phyloP scores from a whole-genome alignment of 2,797 vertebrate genomes.

The Poecilia picta region DNA sequence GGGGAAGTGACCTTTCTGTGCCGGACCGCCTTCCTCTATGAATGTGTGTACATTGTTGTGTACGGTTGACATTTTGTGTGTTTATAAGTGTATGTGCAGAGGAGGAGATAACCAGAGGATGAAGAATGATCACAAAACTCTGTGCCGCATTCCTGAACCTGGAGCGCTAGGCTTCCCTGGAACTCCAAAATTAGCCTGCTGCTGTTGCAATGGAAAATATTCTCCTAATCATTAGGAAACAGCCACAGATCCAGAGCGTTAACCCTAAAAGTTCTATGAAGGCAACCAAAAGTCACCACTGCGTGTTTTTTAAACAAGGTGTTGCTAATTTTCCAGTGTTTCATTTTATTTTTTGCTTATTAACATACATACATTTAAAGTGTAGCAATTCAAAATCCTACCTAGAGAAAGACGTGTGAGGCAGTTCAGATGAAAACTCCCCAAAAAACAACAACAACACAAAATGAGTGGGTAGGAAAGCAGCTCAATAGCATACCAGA shows the following conservation, averaged over 20 bases:
- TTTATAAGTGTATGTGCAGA: constrained; percentile 25
- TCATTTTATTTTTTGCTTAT: background rate
- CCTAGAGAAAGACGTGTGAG: background rate
- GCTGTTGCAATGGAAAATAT: constrained; percentile 72
- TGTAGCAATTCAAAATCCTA: background rate
- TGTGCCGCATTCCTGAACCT: constrained; percentile 73
- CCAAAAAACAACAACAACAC: background rate
- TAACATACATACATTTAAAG: background rate
- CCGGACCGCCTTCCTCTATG: constrained; percentile 34
- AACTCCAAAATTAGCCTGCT: constrained; percentile 79
- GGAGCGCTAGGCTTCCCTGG: constrained; percentile 53
- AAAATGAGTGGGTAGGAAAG: constrained; percentile 55
- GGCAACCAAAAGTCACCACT: constrained; percentile 46
- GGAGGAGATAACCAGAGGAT: constrained; percentile 53
- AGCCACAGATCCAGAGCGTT: constrained; percentile 47
- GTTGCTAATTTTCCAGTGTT: background rate
- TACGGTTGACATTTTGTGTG: constrained; percentile 31
- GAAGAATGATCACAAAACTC: constrained; percentile 73
- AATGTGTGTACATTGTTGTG: constrained; percentile 32
- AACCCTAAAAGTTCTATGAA: constrained; percentile 44
- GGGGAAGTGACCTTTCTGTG: constrained; percentile 57
- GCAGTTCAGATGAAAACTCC: background rate
- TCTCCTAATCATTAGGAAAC: constrained; percentile 71
- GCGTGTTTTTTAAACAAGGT: background rate
- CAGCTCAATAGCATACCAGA: constrained; percentile 46